Base-by-base conservation (phyloP, 2,113 vertebrate species). In the Gymnogyps californianus region DNA sequence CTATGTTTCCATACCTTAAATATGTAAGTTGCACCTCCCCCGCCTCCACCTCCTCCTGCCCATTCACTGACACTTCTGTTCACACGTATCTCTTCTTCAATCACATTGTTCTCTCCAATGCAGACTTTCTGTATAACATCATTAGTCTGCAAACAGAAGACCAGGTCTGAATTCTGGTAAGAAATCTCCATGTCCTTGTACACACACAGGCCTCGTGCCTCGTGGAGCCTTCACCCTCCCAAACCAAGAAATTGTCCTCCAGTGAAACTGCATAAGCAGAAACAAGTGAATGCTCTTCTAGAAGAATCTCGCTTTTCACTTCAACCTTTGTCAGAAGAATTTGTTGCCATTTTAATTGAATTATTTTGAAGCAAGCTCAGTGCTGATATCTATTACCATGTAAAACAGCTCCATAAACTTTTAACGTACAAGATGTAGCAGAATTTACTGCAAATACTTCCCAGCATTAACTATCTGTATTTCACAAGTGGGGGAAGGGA, bases 41-140 rank as follows among this genome's bases (percentile, higher is more conserved):
- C 99, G 0, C 99, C 99, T 42, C 99, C 99, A 62, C 99, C 99
- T 46, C 99, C 99, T 87, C 99, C 99, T 90, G 99, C 98, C 98
- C 98, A 98, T 91, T 99, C 99, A 29, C 97, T 98, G 96, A 99
- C 97, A 6, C 98, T 98, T 81, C 97, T 97, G 90, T 98, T 98
- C 74, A 96, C 90, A 11, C 98, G 98, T 16, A 99, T 99, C 97
- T 99, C 99, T 95, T 99, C 99, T 91, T 99, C 98, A 32, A 99
- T 98, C 52, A 99, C 99, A 5, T 98, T 98, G 87, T 98, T 99
- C 97, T 99, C 99, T 67, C 99, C 99, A 19, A 98, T 96, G 97
- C 99, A 99, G 89, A 99, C 99, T 91, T 98, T 99, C 96, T 99
- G 98, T 97, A 99, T 98, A 14, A 98, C 26, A 25, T 90, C 96